Conservation (phyloP, 2,113 vertebrate species). For the Trichechus manatus region DNA sequence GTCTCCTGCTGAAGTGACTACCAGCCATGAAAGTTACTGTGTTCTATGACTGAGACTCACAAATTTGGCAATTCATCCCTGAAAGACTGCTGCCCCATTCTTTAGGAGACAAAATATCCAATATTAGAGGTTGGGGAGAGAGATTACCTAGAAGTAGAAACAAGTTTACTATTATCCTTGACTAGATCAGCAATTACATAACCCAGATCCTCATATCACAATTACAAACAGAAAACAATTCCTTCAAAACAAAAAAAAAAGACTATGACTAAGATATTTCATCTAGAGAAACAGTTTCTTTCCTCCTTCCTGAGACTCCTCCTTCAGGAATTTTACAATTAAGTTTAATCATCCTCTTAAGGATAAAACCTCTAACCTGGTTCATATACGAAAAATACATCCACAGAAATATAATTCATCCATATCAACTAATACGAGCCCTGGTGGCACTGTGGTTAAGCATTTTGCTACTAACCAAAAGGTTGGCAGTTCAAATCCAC, state of each 20-base stretch:
- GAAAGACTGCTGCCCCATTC: not conserved
- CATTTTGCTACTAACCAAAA: not conserved
- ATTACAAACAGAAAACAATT: conserved; percentile 22
- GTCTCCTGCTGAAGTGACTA: not conserved
- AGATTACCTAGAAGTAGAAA: not conserved
- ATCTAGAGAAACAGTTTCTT: not conserved
- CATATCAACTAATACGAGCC: not conserved
- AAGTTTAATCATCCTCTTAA: not conserved
- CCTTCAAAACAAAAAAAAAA: conserved; percentile 37
- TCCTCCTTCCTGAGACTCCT: not conserved
- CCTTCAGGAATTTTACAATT: conserved; percentile 8
- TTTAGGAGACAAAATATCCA: not conserved
- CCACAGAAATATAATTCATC: not conserved
- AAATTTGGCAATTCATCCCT: not conserved
- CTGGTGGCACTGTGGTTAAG: too few species aligned
- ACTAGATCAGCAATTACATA: not conserved
- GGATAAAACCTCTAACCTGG: conserved; percentile 1
- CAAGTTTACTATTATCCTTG: not conserved
- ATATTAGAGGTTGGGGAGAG: not conserved
- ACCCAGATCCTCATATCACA: not conserved
- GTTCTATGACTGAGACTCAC: not conserved
- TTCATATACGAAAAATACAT: conserved; percentile 14
- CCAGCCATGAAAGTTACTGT: not conserved
- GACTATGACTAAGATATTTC: not conserved
- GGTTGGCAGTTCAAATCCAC: too few species aligned